Base-by-base conservation (phyloP, 2,113 vertebrate species). In the Anarrhichthys ocellatus region DNA sequence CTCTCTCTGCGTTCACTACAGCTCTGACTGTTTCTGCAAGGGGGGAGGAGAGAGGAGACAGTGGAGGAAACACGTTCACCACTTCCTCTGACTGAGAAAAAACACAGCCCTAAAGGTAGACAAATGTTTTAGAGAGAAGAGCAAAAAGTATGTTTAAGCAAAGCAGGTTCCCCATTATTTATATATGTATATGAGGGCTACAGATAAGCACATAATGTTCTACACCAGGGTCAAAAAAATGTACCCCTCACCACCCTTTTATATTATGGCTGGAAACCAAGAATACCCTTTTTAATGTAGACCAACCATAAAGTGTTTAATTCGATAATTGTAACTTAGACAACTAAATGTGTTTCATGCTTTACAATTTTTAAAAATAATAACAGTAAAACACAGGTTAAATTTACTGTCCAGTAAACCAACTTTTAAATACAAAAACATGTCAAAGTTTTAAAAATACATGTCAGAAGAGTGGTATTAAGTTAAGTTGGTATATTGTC, bases 31-130 rank as follows among this genome's bases (percentile, higher is more conserved):
- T 29, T 63, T 73, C 44, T 69, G 56, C 15, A 10, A 27, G 24
- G 13, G 69, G 90, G 92, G 91, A 93, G 27, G 61, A 38, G 79
- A 22, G 54, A 22, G 77, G 36, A 13, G 58, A 34, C 5, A 15
- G 58, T 3, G 76, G 90, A 92, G 93, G 92, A 94, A 94, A 90
- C 89, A n/a, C 82, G 59, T 44, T 90, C 79, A 90, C 93, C 94
- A 92, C 94, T 95, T 95, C 95, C 95, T 94, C 78, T 93, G 72
- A 83, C 79, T 71, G 73, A 88, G 14, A 78, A 80, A 61, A 81
- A 87, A 87, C 69, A 52, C 82, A 80, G 20, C 34, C 22, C 15
- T 6, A 66, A 78, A 83, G 68, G 36, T 69, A 54, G 17, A 22
- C 17, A 2, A 44, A 11, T 59, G 18, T 42, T 42, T 56, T 18